Percentiles rank a stretch among this genome's conserved stretches.
Evolutionary conservation across 2,797 vertebrate species (phyloP).

Genomic region (Falco peregrinus): DNA sequence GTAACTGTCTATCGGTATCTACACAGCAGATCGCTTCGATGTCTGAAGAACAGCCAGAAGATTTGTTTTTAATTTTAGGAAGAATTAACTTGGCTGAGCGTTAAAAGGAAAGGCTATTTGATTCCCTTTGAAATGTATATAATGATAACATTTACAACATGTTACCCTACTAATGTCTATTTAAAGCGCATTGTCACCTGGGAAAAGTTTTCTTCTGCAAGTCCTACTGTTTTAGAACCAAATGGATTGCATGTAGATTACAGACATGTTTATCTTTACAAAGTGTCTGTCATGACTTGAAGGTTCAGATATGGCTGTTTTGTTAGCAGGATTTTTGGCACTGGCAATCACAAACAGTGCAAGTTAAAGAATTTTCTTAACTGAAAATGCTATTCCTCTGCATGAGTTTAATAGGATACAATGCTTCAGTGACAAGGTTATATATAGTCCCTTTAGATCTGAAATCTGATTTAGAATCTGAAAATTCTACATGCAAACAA

Average conservation of each 20-base stretch:
- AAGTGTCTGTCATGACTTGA: background rate
- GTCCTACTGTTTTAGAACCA: background rate
- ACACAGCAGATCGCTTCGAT: background rate
- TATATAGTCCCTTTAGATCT: background rate
- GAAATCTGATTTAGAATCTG: background rate
- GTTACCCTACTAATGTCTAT: background rate
- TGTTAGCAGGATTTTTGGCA: background rate
- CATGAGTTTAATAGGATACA: background rate
- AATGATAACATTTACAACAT: background rate
- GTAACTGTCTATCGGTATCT: background rate
- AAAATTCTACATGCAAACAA: background rate
- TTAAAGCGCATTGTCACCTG: background rate
- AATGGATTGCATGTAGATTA: background rate
- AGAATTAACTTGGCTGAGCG: slow-evolving; percentile 10
- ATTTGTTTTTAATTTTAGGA: slow-evolving; percentile 30
- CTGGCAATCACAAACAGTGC: background rate
- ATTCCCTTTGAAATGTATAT: slow-evolving; percentile 24
- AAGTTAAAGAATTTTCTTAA: background rate
- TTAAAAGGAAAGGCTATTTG: slow-evolving; percentile 28
- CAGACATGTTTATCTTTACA: background rate
- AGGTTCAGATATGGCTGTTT: background rate
- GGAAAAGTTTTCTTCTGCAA: slow-evolving; percentile 6
- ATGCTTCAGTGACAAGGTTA: background rate
- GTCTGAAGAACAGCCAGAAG: slow-evolving; percentile 1
- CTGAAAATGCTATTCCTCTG: background rate